Conservation (phyloP, 1,140 invertebrate genomes). For the Adoxophyes honmai region DNA sequence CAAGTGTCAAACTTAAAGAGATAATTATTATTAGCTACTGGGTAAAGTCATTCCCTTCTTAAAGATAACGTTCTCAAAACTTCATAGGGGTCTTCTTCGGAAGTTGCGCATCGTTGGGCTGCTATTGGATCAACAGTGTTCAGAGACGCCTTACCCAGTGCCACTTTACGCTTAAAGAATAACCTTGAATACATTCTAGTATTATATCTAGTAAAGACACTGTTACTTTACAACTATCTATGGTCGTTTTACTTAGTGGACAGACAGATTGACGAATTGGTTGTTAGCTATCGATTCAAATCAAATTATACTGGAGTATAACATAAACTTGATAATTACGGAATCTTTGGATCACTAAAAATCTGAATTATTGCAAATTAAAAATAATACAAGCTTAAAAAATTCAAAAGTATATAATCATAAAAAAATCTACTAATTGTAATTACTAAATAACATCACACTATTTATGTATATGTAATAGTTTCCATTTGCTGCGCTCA, state of each 20-base stretch:
- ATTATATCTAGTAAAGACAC: constrained; percentile 31
- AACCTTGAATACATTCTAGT: constrained; percentile 25
- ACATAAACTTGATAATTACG: constrained; percentile 19
- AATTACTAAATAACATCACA: constrained; percentile 41
- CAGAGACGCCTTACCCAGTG: constrained; percentile 18
- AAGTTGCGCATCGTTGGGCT: no score
- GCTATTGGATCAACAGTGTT: no score
- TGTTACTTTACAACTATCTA: constrained; percentile 30
- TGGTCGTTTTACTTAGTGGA: neutral
- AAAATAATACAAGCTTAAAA: constrained; percentile 9
- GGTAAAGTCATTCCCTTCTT: no score
- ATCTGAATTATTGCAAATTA: neutral
- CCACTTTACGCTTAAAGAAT: constrained; percentile 28
- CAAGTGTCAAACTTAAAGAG: no score
- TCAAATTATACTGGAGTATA: constrained; percentile 28
- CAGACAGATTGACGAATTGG: constrained; percentile 3
- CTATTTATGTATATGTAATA: constrained; percentile 17
- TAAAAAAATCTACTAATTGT: constrained; percentile 20
- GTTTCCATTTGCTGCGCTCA: neutral
- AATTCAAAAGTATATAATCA: constrained; percentile 27
- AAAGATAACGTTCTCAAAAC: no score
- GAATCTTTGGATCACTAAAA: constrained; percentile 35
- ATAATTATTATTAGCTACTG: no score
- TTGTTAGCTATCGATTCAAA: no score
- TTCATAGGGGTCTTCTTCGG: no score